Conservation (phyloP, 1,140 invertebrate genomes). For the Calephelis nemesis region DNA sequence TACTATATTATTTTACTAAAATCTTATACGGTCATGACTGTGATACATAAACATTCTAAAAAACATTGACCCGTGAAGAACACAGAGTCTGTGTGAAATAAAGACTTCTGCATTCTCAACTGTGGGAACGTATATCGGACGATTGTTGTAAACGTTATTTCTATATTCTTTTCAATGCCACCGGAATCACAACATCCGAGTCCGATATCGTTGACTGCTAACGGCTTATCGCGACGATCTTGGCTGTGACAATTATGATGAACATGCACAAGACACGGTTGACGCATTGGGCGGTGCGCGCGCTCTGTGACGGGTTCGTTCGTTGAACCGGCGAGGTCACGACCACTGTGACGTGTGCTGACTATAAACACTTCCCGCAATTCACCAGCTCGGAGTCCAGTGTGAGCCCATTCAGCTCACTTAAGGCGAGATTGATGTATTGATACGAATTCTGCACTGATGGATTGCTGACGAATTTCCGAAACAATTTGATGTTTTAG, state of each 20-base stretch:
- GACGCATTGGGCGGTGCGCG: conserved; percentile 45
- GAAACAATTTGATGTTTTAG: no score
- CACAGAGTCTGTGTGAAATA: no score
- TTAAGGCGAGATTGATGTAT: conserved; percentile 4
- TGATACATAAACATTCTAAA: no score
- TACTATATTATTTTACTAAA: no score
- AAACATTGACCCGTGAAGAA: no score
- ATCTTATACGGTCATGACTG: no score
- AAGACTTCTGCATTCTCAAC: no score
- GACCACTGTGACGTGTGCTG: conserved; percentile 54
- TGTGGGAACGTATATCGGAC: no score
- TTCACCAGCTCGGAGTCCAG: conserved; percentile 26
- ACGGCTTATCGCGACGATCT: neutral
- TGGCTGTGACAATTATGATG: conserved; percentile 13
- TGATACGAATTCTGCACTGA: neutral
- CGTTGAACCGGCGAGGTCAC: conserved; percentile 67
- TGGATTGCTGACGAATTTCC: no score
- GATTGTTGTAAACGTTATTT: no score
- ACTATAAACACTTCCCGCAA: conserved; percentile 42
- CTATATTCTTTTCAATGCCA: neutral
- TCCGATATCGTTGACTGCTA: neutral
- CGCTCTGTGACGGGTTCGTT: conserved; percentile 51
- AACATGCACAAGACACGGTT: conserved; percentile 36
- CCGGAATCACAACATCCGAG: conserved; percentile 11
- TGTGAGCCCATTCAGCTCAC: neutral